A percentile compares a stretch with the other conserved stretches of the same genome.
phyloP scores from a whole-genome alignment of 2,113 vertebrate species.

The Garra rufa region DNA sequence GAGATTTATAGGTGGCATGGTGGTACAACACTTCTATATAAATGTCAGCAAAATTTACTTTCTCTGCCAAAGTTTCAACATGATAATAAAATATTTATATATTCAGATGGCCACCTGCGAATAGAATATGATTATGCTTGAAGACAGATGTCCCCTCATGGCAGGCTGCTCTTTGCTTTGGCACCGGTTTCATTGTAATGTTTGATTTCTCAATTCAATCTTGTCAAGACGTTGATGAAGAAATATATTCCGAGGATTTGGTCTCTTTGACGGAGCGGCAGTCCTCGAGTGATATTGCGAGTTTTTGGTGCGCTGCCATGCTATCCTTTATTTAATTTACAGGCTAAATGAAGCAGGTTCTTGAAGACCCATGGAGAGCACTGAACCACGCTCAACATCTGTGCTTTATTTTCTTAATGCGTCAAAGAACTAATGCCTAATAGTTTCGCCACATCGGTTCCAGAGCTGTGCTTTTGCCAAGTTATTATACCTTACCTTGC shows the following conservation, averaged over 20 bases:
- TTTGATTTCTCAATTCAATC: slow-evolving; percentile 38
- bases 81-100: slow-evolving; percentile 56
- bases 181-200: slow-evolving; percentile 19
- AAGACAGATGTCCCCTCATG: slow-evolving; percentile 43
- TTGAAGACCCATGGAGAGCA: slow-evolving; percentile 7
- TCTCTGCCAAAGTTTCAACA: slow-evolving; percentile 42
- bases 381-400: slow-evolving; percentile 50
- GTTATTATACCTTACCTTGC: slow-evolving; percentile 54
- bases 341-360: slow-evolving; percentile 50
- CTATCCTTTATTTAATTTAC: slow-evolving; percentile 40
- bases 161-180: slow-evolving; percentile 33
- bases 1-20: slow-evolving; percentile 48
- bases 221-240: slow-evolving; percentile 25
- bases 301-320: slow-evolving; percentile 9
- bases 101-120: slow-evolving; percentile 27
- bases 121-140: slow-evolving; percentile 32
- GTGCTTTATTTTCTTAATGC: slow-evolving; percentile 55
- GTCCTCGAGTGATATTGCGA: neutral
- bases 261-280: neutral
- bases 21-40: slow-evolving; percentile 49
- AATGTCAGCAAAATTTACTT: slow-evolving; percentile 50
- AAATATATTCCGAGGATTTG: neutral
- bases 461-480: slow-evolving; percentile 46
- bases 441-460: slow-evolving; percentile 35
- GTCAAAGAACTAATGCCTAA: slow-evolving; percentile 47